Conservation (phyloP, 2,113 vertebrate genomes). For the Saguinus midas region DNA sequence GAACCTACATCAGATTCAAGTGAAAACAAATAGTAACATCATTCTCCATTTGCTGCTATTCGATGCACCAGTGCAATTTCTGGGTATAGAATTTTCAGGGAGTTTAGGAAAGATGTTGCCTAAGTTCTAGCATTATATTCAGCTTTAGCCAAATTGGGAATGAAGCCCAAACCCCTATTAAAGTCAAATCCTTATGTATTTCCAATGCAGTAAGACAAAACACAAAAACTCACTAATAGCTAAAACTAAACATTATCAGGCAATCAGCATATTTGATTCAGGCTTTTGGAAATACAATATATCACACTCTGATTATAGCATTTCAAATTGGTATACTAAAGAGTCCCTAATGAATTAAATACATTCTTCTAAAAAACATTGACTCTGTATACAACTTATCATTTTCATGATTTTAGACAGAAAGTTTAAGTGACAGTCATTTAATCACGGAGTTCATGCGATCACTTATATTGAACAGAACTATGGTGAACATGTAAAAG, state of each 20-base stretch:
- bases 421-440: conserved; percentile 40
- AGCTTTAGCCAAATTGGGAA: conserved; percentile 49
- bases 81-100: not conserved
- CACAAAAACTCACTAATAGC: not conserved
- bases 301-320: conserved; percentile 56
- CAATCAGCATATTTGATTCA: conserved; percentile 65
- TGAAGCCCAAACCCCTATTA: conserved; percentile 41
- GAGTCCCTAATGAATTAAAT: conserved; percentile 51
- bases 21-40: not conserved
- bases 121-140: conserved; percentile 16
- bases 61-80: not conserved
- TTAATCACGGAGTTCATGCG: conserved; percentile 43
- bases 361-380: conserved; percentile 54
- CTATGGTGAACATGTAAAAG: conserved; percentile 66
- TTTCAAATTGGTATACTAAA: conserved; percentile 46
- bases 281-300: conserved; percentile 58
- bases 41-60: not conserved
- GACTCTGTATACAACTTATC: conserved; percentile 53
- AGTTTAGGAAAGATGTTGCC: not conserved
- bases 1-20: not conserved
- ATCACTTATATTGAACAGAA: conserved; percentile 71
- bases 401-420: conserved; percentile 72
- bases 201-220: conserved; percentile 46
- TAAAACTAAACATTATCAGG: conserved; percentile 51
- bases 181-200: conserved; percentile 64